Percentiles rank a stretch among this genome's conserved stretches.
Conservation (phyloP, 2,888 invertebrate genomes). For the Brachypterus glaber region DNA sequence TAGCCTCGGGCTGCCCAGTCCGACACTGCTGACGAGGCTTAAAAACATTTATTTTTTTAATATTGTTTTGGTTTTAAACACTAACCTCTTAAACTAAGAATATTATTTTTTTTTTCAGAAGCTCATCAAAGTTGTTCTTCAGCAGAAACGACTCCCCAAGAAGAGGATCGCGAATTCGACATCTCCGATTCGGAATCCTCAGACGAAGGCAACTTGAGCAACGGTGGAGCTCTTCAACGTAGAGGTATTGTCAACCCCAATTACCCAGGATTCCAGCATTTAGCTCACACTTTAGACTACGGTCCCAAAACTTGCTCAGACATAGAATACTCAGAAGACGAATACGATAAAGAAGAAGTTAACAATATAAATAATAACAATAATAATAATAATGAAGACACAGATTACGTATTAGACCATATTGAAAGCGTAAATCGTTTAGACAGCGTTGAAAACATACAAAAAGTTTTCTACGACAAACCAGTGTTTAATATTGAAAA, state of each 20-base stretch:
- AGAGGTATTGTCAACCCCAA: slow-evolving; percentile 75
- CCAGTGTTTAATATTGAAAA: slow-evolving; percentile 46
- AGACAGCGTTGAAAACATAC: slow-evolving; percentile 44
- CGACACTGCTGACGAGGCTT: too few species aligned
- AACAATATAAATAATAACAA: slow-evolving; percentile 43
- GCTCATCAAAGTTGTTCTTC: slow-evolving; percentile 40
- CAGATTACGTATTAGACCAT: slow-evolving; percentile 30
- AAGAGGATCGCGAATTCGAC: slow-evolving; percentile 47
- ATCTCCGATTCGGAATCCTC: slow-evolving; percentile 44
- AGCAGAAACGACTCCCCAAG: slow-evolving; percentile 42
- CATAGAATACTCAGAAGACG: slow-evolving; percentile 42
- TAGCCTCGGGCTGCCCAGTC: too few species aligned
- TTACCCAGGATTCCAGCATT: slow-evolving; percentile 75
- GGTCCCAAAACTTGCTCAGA: slow-evolving; percentile 36
- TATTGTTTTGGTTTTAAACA: too few species aligned
- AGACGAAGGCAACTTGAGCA: slow-evolving; percentile 37
- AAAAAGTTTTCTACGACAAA: slow-evolving; percentile 49
- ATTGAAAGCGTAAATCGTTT: slow-evolving; percentile 44
- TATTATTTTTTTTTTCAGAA: slow-evolving; percentile 34
- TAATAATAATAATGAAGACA: slow-evolving; percentile 24
- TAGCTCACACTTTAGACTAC: slow-evolving; percentile 58
- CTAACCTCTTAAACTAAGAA: too few species aligned
- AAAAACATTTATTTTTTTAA: too few species aligned
- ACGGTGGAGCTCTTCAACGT: slow-evolving; percentile 45
- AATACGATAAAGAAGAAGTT: slow-evolving; percentile 22